Base-by-base conservation (phyloP, 2,888 invertebrate species). In the Anaspis maculata region DNA sequence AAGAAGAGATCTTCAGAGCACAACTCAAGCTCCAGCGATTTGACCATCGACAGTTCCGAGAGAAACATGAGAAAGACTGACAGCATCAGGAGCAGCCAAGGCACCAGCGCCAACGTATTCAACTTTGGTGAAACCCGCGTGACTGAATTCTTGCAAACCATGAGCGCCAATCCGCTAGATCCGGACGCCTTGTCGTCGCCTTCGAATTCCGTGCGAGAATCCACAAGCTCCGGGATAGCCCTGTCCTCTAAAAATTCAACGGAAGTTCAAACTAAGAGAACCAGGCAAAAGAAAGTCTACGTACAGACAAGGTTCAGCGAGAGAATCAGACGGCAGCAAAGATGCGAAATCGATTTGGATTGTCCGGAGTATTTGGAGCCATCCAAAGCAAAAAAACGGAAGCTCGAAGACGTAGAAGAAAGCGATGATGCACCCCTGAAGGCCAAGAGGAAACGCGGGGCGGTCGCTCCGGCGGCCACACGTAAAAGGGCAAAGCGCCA, bases 1-100 rank as follows among this genome's bases (percentile, higher is more conserved):
- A 78, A 77, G 49, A 77, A 78, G 54, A 64, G 62, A 45, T 64
- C 64, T 26, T 65, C 65, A 1, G 64, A 64, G 25, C 64, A 65
- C 37, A 59, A 60, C 41, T 61, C 61, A 37, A 61, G 61, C 9
- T 59, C 61, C 15, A 58, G 57, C 26, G 64, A 64, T 40, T 64
- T 65, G 37, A 64, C 62, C 6, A 65, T 64, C 41, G 64, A 64
- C 37, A 30, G 59, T 33, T 64, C 64, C 22, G 44, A 57, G 26
- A 62, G 61, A 41, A 60, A 59, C 27, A 19, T 6, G 19, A 5
- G 19, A 9, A 19, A 56, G 51, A 52, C 54, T 48, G 55, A 57
- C 13, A 41, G 49, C 24, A 37, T n/a, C n/a, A n/a, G 6, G 36
- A 43, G 23, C 27, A 22, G 14, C 12, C 32, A 12, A n/a, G 28